Conservation (phyloP, 2,888 invertebrate genomes). For the Lycia hirtaria region DNA sequence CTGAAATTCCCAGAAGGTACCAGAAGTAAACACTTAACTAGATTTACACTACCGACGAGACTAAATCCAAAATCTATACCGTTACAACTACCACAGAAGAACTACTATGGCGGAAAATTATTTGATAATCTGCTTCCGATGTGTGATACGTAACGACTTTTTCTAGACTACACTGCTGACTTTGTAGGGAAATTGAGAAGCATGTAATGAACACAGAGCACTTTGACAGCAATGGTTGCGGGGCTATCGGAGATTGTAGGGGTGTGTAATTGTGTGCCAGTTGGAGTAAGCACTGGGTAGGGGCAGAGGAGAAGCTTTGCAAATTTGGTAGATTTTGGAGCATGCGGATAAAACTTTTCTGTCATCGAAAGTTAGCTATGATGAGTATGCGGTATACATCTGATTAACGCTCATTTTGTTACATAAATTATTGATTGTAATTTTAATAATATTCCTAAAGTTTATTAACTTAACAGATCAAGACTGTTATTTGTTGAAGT, state of each 20-base stretch:
- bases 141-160: constrained; percentile 43
- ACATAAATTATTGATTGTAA: too few relatives aligned
- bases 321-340: neutral
- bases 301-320: constrained; percentile 2
- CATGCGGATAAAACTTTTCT: neutral
- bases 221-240: constrained; percentile 44
- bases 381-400: neutral
- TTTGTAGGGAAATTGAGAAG: neutral
- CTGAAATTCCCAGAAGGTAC: neutral
- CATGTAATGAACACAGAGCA: neutral
- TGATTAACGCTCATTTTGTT: too few relatives aligned
- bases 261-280: constrained; percentile 52
- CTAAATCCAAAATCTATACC: constrained; percentile 79
- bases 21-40: constrained; percentile 46
- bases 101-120: constrained; percentile 72
- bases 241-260: constrained; percentile 39
- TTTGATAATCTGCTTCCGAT: constrained; percentile 61
- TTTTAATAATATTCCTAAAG: too few relatives aligned
- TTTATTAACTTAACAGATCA: too few relatives aligned
- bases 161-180: constrained; percentile 45
- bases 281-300: constrained; percentile 9
- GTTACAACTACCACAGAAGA: constrained; percentile 58
- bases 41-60: constrained; percentile 62
- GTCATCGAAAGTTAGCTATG: constrained; percentile 6
- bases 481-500: too few relatives aligned